These are phyloP conservation scores for Drosophila jambulina DNA, from an alignment of 1,140 invertebrate species.

Conservation along the genomic window DNA sequence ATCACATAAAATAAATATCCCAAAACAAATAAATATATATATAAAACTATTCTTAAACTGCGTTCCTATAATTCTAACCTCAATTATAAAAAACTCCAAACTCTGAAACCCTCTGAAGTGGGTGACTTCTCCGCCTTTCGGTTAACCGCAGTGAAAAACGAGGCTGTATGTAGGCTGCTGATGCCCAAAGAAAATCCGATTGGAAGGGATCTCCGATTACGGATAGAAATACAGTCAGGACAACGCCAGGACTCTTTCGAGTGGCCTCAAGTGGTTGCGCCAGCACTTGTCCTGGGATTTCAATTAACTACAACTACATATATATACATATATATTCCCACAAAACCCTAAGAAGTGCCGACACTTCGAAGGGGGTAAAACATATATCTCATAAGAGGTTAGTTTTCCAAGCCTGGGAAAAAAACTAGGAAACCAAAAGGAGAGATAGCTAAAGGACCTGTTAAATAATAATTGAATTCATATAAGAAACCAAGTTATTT, in stretches of 20 bases:
- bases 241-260: constrained; percentile 15
- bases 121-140: constrained; percentile 22
- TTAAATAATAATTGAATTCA: not conserved
- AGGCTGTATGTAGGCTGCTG: not conserved
- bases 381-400: not conserved
- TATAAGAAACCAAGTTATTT: not conserved
- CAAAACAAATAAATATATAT: not conserved
- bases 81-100: not conserved
- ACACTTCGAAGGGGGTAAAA: constrained; percentile 30
- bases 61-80: not conserved
- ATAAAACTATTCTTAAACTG: not conserved
- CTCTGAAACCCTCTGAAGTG: constrained; percentile 31
- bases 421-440: not conserved
- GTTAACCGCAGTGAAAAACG: constrained; percentile 40
- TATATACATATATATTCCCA: not conserved
- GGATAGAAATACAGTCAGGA: constrained; percentile 21
- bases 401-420: constrained; percentile 3
- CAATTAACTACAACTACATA: constrained; percentile 19
- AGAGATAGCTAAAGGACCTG: not conserved
- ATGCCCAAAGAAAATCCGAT: constrained; percentile 3
- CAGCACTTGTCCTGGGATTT: constrained; percentile 38
- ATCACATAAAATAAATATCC: not conserved
- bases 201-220: constrained; percentile 38
- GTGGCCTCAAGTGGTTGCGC: constrained; percentile 16
- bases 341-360: constrained; percentile 20